Evolutionary conservation across 1,140 invertebrate genomes (phyloP).

Genomic region (Micrasema longulum): DNA sequence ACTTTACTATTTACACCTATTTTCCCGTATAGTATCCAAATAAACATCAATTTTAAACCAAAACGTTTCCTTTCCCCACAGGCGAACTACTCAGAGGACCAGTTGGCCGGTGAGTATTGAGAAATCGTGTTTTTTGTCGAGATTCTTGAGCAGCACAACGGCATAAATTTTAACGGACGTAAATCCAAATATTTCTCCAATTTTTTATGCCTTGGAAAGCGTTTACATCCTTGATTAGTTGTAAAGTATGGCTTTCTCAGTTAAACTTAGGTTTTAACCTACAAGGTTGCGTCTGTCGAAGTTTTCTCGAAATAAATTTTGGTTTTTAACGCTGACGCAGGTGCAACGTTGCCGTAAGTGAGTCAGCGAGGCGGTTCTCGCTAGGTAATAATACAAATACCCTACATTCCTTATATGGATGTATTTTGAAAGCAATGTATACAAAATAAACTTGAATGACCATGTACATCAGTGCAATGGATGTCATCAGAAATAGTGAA

Average conservation of each 20-base stretch:
- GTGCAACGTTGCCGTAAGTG: conserved; percentile 48
- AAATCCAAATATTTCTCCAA: conserved; percentile 53
- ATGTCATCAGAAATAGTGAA: conserved; percentile 53
- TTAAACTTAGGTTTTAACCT: no score
- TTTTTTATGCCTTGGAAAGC: background rate
- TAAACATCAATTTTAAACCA: conserved; percentile 10
- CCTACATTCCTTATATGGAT: conserved; percentile 69
- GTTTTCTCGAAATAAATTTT: conserved; percentile 56
- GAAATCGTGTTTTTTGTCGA: conserved; percentile 60
- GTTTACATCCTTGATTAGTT: no score
- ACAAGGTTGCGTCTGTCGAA: conserved; percentile 19
- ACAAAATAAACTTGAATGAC: conserved; percentile 51
- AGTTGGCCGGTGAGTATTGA: conserved; percentile 85
- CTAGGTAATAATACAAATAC: conserved; percentile 50
- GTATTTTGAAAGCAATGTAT: conserved; percentile 63
- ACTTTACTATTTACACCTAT: conserved; percentile 21
- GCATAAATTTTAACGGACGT: conserved; percentile 48
- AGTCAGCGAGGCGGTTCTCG: conserved; percentile 45
- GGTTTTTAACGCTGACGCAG: conserved; percentile 46
- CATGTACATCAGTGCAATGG: conserved; percentile 47
- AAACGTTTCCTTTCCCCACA: conserved; percentile 59
- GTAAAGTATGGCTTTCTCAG: no score
- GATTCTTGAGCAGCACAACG: conserved; percentile 56
- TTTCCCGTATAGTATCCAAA: background rate
- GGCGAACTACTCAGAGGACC: conserved; percentile 90